These are phyloP conservation scores for Danio tinwini DNA, from an alignment of 2,797 vertebrate genomes.

Conservation along the genomic window DNA sequence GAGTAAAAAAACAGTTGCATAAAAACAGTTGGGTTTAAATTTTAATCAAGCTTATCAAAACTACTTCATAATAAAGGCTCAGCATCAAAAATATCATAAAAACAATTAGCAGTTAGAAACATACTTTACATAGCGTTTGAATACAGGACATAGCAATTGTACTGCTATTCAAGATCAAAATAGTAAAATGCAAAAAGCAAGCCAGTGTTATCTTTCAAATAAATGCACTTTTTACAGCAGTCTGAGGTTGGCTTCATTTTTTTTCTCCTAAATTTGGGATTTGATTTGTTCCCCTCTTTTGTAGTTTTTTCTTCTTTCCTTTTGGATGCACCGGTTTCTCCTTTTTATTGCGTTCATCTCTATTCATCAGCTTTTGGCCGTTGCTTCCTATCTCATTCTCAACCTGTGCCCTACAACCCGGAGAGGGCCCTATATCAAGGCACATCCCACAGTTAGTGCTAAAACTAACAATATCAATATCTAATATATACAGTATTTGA, in stretches of 20 bases:
- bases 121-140: too few relatives aligned
- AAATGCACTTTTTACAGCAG: background rate
- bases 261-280: background rate
- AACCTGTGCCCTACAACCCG: background rate
- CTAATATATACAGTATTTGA: background rate
- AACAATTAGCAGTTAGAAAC: too few relatives aligned
- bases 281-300: constrained; percentile 4
- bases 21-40: too few relatives aligned
- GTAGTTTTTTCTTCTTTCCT: constrained; percentile 30
- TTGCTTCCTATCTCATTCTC: background rate
- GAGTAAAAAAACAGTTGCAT: too few relatives aligned
- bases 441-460: background rate
- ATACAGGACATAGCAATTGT: too few relatives aligned
- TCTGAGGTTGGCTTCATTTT: background rate
- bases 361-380: constrained; percentile 16
- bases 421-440: background rate
- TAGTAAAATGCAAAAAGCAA: too few relatives aligned
- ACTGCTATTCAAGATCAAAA: too few relatives aligned
- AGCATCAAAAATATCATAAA: too few relatives aligned
- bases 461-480: background rate
- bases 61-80: too few relatives aligned
- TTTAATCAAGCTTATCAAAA: too few relatives aligned
- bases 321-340: background rate
- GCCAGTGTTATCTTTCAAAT: background rate
- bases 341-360: background rate